Evolutionary conservation across 2,888 invertebrate species (phyloP).

Genomic region (Xanthia icteritia): DNA sequence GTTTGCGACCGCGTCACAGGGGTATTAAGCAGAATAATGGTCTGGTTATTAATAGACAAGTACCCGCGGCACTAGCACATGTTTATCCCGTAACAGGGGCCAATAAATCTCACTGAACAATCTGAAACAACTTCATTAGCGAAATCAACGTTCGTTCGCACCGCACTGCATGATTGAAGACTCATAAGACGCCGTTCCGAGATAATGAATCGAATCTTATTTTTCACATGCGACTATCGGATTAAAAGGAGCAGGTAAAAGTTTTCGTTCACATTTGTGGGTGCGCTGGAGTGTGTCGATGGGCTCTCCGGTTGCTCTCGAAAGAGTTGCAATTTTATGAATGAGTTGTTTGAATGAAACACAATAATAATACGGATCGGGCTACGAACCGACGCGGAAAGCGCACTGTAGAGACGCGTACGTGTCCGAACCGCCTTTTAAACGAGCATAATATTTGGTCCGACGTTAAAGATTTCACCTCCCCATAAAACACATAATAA

Average conservation of each 20-base stretch:
- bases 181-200: slow-evolving; percentile 68
- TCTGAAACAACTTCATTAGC: slow-evolving; percentile 87
- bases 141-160: slow-evolving; percentile 77
- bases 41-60: slow-evolving; percentile 85
- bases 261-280: slow-evolving; percentile 76
- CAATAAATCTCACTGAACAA: slow-evolving; percentile 84
- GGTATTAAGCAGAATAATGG: slow-evolving; percentile 82
- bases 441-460: slow-evolving; percentile 74
- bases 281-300: slow-evolving; percentile 80
- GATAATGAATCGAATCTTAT: slow-evolving; percentile 71
- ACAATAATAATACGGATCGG: slow-evolving; percentile 83
- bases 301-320: slow-evolving; percentile 81
- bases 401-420: slow-evolving; percentile 72
- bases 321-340: slow-evolving; percentile 89
- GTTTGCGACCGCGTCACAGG: slow-evolving; percentile 79
- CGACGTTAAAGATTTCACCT: slow-evolving; percentile 78
- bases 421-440: slow-evolving; percentile 77
- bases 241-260: slow-evolving; percentile 73
- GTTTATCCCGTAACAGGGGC: slow-evolving; percentile 81
- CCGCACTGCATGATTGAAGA: slow-evolving; percentile 74
- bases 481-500: slow-evolving; percentile 83
- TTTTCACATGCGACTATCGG: slow-evolving; percentile 69
- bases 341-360: slow-evolving; percentile 89
- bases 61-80: slow-evolving; percentile 81
- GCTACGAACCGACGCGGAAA: slow-evolving; percentile 78